These are phyloP conservation scores for Nymphalis io DNA, from an alignment of 1,140 invertebrate genomes.

Conservation along the genomic window DNA sequence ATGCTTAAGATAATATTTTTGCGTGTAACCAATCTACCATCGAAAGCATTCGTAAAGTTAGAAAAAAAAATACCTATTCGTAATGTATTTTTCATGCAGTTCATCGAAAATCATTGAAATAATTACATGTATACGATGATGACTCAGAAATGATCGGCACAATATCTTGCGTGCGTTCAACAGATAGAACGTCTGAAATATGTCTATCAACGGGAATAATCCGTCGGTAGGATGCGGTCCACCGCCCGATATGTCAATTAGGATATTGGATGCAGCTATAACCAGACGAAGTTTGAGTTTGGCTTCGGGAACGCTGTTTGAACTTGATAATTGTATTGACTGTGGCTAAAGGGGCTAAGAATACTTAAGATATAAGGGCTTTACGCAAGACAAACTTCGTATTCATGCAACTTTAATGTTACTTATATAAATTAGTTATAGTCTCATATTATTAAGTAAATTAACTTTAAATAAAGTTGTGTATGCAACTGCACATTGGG, in stretches of 20 bases:
- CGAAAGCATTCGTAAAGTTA: no score
- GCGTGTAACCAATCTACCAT: no score
- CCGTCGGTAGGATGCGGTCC: constrained; percentile 40
- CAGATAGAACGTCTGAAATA: constrained; percentile 15
- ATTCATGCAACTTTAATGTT: constrained; percentile 5
- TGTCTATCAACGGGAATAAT: constrained; percentile 34
- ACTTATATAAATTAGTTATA: no score
- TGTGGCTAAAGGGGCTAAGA: constrained; percentile 26
- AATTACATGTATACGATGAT: not conserved
- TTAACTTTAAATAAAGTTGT: no score
- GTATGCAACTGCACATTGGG: no score
- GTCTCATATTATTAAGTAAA: no score
- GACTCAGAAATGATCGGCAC: not conserved
- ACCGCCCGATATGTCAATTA: constrained; percentile 56
- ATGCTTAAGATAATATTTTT: no score
- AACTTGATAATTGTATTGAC: constrained; percentile 44
- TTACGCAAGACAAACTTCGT: constrained; percentile 14
- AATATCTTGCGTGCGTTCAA: constrained; percentile 4
- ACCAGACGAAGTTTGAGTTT: constrained; percentile 36
- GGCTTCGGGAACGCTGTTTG: constrained; percentile 40
- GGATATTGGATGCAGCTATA: constrained; percentile 53
- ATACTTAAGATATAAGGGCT: constrained; percentile 30
- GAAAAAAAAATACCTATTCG: no score
- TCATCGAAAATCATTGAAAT: no score
- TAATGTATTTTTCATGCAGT: no score